Evolutionary conservation across 1,140 invertebrate species (phyloP).

Genomic region (Chelonus insularis): DNA sequence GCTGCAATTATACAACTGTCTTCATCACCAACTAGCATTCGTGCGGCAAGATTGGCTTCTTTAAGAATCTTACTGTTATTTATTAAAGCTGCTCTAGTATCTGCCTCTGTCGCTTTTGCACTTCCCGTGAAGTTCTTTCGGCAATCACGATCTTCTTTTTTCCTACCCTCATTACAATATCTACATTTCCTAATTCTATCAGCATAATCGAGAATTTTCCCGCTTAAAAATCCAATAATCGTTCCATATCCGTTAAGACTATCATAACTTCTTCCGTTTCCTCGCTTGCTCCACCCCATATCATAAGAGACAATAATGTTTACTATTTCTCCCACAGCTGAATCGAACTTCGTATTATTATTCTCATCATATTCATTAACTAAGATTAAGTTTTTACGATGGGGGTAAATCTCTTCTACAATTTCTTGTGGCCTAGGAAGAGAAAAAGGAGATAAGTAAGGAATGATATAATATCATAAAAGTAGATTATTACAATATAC

Average conservation of each 20-base stretch:
- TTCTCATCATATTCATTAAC: neutral
- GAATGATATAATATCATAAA: neutral
- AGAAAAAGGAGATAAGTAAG: neutral
- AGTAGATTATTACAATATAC: neutral
- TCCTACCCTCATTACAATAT: neutral
- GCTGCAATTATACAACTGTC: neutral
- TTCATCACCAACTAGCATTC: neutral
- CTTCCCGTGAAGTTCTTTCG: neutral
- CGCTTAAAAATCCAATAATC: neutral
- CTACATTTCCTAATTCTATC: neutral
- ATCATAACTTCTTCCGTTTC: too few species aligned
- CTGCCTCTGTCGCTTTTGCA: neutral
- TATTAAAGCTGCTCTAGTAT: slow-evolving; percentile 1
- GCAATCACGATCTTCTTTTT: neutral
- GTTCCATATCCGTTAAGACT: neutral
- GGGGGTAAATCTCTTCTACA: neutral
- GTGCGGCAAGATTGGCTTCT: slow-evolving; percentile 8
- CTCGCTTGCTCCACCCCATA: too few species aligned
- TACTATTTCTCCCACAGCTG: neutral
- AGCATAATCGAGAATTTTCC: neutral
- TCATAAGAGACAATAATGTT: too few species aligned
- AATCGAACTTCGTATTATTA: neutral
- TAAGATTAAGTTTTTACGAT: neutral
- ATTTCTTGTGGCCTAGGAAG: neutral
- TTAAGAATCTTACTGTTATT: slow-evolving; percentile 1